Base-by-base conservation (phyloP, 1,140 invertebrate species). In the Pogonomyrmex barbatus region DNA sequence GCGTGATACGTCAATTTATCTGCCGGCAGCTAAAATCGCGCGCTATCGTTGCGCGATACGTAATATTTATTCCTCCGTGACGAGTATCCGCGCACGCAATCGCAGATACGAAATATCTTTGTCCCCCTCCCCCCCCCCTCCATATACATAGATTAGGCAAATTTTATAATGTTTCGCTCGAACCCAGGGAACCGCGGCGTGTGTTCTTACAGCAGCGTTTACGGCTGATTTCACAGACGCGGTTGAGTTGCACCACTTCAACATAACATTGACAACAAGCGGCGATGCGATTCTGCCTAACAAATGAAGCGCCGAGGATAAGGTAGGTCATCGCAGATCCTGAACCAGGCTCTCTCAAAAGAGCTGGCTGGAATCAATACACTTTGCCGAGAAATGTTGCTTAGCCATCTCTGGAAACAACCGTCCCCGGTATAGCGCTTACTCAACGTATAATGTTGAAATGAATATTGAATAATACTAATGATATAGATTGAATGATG, bases 1-100 rank as follows among this genome's bases (percentile, higher is more conserved):
- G 73, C 73, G 52, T 60, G 73, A 76, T 76, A 76, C 73, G 54
- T 60, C 54, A 42, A 76, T 76, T 60, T 76, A 60, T 76, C 54
- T 76, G 73, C 54, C 73, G 73, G 73, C 52, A 60, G 39, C 73
- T 76, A 76, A 60, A 76, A 60, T 76, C 54, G 73, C 73, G 24
- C 24, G 24, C 24, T n/a, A n/a, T n/a, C n/a, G 24, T 75, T 75
- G 73, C 73, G 73, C 73, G 52, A 73, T 73, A 76, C 12, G 54
- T 76, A 60, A 76, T 60, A 76, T 76, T 76, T 76, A 76, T 60
- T 76, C 54, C 24, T 14, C 54, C 73, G 71, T 75, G 52, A 56
- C 50, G 71, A 39, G 70, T 54, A 24, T 54, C 36, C 42, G 33
- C 73, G 30, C 54, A 60, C 54, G 73, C 73, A 76, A 76, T 50